These are phyloP conservation scores for Clepsis dumicolana DNA, from an alignment of 2,888 invertebrate species.

Conservation along the genomic window DNA sequence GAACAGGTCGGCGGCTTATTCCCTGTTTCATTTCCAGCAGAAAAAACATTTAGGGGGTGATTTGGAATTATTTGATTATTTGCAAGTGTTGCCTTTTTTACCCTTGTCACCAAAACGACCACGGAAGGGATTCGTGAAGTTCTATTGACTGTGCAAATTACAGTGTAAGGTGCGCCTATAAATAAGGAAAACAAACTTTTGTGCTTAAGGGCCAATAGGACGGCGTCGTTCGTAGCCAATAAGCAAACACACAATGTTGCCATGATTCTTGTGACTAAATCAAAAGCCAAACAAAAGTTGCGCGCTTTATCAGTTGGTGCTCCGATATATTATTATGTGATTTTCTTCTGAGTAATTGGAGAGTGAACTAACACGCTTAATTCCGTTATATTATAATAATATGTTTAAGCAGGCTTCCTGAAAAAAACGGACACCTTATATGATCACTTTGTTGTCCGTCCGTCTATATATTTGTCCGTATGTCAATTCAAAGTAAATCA, in stretches of 20 bases:
- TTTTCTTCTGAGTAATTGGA: too few relatives aligned
- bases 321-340: too few relatives aligned
- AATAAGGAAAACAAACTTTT: constrained; percentile 23
- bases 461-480: too few relatives aligned
- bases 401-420: too few relatives aligned
- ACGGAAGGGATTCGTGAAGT: constrained; percentile 35
- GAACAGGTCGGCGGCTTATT: constrained; percentile 55
- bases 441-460: too few relatives aligned
- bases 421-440: too few relatives aligned
- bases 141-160: constrained; percentile 34
- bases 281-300: not conserved
- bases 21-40: constrained; percentile 60
- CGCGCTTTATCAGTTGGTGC: not conserved
- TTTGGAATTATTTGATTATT: constrained; percentile 60
- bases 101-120: constrained; percentile 63
- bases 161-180: constrained; percentile 16
- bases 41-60: constrained; percentile 53
- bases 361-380: too few relatives aligned
- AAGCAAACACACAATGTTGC: not conserved
- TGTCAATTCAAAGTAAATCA: too few relatives aligned
- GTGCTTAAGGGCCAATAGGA: constrained; percentile 15
- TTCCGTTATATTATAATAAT: too few relatives aligned
- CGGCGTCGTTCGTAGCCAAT: constrained; percentile 17
- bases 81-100: constrained; percentile 61
- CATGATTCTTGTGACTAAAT: not conserved